Base-by-base conservation (phyloP, 2,113 vertebrate species). In the Psophia crepitans region DNA sequence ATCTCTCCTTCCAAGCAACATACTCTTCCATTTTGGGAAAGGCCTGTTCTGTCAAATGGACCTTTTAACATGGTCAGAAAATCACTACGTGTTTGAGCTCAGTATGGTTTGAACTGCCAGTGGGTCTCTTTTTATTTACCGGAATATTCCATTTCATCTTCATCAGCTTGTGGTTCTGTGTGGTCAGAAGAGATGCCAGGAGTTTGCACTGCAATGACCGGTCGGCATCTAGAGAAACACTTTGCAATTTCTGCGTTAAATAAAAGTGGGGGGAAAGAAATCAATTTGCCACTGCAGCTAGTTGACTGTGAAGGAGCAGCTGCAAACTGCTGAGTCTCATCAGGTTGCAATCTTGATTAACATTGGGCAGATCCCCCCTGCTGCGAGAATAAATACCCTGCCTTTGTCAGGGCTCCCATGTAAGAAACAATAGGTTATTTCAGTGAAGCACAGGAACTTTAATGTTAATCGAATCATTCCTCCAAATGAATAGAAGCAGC, bases 261-360 rank as follows among this genome's bases (percentile, higher is more conserved):
- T 57, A 61, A 64, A 95, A 94, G 27, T 44, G 13, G 51, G 15
- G 24, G 26, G 35, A 13, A 30, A 44, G 75, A 64, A 74, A n/a
- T 58, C 39, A 57, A 19, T 87, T 86, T 84, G 19, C 66, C 46
- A 22, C 66, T 94, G 77, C 41, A 91, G 70, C 64, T 81, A 76
- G 61, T 76, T 96, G 91, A 95, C 94, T 97, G 95, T 96, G 96
- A 92, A 95, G 96, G 94, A 96, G 96, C 95, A 97, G 95, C 94
- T 97, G 92, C 94, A 93, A 71, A 91, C 57, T 89, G 86, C 93
- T 84, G 92, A 91, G 61, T 89, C 92, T 97, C 92, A 74, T 90
- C 37, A 30, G 54, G 64, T 43, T 89, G 86, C 86, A 79, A 5
- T 66, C 77, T 13, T 79, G 88, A 66, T 65, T 80, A 89, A 56